These are phyloP conservation scores for Limanda limanda DNA, from an alignment of 2,113 vertebrate genomes.

Conservation along the genomic window DNA sequence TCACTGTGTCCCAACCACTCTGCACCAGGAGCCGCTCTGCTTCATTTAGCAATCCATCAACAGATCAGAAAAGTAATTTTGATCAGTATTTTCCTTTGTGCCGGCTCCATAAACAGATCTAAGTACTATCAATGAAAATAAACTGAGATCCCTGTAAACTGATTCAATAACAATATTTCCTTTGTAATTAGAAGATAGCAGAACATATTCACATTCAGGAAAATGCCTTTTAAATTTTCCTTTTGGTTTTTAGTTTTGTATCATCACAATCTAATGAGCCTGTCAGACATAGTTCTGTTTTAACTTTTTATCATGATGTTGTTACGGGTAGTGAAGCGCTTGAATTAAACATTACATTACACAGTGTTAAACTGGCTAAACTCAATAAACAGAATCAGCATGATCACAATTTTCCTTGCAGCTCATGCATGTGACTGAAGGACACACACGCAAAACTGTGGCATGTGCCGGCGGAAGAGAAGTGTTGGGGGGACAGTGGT, in stretches of 20 bases:
- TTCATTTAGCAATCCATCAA: background rate
- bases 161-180: background rate
- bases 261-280: background rate
- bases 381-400: too few relatives aligned
- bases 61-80: background rate
- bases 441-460: too few relatives aligned
- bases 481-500: too few relatives aligned
- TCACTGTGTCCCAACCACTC: too few relatives aligned
- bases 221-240: background rate
- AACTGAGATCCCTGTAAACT: background rate
- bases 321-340: background rate
- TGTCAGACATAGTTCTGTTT: too few relatives aligned
- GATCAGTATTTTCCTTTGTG: background rate
- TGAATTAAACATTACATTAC: too few relatives aligned
- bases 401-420: too few relatives aligned
- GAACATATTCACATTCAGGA: background rate
- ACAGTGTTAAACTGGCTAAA: too few relatives aligned
- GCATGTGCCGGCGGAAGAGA: too few relatives aligned
- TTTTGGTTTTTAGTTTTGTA: background rate
- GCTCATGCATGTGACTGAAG: too few relatives aligned
- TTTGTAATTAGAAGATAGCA: background rate
- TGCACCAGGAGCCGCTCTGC: background rate
- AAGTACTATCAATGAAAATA: background rate
- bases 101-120: background rate
- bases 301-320: background rate